Percentiles rank a stretch among this genome's conserved stretches.
Evolutionary conservation across 2,888 invertebrate genomes (phyloP).

Genomic region (Galerucella nymphaeae): DNA sequence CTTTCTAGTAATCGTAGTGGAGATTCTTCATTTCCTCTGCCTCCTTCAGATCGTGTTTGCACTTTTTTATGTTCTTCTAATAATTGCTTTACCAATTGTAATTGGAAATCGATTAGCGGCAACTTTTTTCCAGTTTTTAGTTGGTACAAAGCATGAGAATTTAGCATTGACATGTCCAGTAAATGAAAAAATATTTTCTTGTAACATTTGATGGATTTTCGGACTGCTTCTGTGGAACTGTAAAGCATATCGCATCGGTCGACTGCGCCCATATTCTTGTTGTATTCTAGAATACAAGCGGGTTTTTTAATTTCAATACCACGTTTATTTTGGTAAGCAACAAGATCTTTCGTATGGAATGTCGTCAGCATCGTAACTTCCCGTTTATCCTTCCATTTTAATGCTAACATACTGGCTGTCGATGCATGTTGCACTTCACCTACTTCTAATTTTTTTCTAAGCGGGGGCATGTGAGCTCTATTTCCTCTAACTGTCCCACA

Average conservation of each 20-base stretch:
- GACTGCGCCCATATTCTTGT: slow-evolving; percentile 31
- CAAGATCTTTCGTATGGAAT: slow-evolving; percentile 11
- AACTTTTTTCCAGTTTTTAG: slow-evolving; percentile 5
- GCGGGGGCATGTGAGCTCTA: slow-evolving; percentile 25
- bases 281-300: slow-evolving; percentile 35
- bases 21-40: no score
- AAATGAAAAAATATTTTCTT: slow-evolving; percentile 2
- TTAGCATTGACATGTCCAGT: slow-evolving; percentile 5
- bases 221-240: slow-evolving; percentile 9
- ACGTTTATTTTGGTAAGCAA: slow-evolving; percentile 11
- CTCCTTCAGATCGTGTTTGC: neutral
- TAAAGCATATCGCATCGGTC: slow-evolving; percentile 37
- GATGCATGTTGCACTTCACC: slow-evolving; percentile 24
- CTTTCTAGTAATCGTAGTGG: no score
- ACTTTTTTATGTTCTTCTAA: slow-evolving; percentile 1
- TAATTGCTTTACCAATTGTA: slow-evolving; percentile 5
- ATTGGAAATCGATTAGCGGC: slow-evolving; percentile 2
- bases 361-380: slow-evolving; percentile 26
- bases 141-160: slow-evolving; percentile 8
- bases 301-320: slow-evolving; percentile 23
- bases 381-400: neutral
- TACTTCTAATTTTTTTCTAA: slow-evolving; percentile 35
- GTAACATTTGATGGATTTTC: slow-evolving; percentile 10
- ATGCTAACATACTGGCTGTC: slow-evolving; percentile 8
- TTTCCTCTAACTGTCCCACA: slow-evolving; percentile 32